Evolutionary conservation across 1,140 invertebrate species (phyloP).

Genomic region (Hormaphis cornu): DNA sequence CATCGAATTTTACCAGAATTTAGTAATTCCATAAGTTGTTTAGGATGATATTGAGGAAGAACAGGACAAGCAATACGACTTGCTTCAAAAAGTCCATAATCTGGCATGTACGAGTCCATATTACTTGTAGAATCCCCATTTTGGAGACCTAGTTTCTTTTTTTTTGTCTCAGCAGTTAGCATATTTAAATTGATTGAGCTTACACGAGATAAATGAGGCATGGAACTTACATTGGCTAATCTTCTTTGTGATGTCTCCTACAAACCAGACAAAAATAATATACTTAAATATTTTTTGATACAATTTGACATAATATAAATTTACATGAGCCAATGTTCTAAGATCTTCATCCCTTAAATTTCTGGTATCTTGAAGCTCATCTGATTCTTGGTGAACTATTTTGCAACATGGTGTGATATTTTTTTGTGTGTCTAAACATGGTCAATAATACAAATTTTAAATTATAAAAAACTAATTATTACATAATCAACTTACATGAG

Average conservation of each 20-base stretch:
- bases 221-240: conserved; percentile 61
- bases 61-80: conserved; percentile 93
- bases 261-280: conserved; percentile 15
- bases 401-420: conserved; percentile 31
- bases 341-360: conserved; percentile 72
- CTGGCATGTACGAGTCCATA: conserved; percentile 62
- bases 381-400: conserved; percentile 45
- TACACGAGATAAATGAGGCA: conserved; percentile 68
- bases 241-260: conserved; percentile 57
- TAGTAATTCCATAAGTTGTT: conserved; percentile 95
- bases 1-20: conserved; percentile 96
- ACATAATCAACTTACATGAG: conserved; percentile 36
- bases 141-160: conserved; percentile 43
- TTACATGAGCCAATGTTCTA: conserved; percentile 52
- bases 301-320: neutral
- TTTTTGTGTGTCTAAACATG: conserved; percentile 27
- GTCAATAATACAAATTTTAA: conserved; percentile 15
- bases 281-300: conserved; percentile 1
- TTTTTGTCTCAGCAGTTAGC: conserved; percentile 57
- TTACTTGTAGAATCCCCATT: conserved; percentile 32
- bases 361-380: conserved; percentile 59
- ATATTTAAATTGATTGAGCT: conserved; percentile 73
- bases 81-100: conserved; percentile 92
- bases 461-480: neutral
- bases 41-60: conserved; percentile 98